These are phyloP conservation scores for Siniperca obscura DNA, from an alignment of 2,797 vertebrate species.

Conservation along the genomic window DNA sequence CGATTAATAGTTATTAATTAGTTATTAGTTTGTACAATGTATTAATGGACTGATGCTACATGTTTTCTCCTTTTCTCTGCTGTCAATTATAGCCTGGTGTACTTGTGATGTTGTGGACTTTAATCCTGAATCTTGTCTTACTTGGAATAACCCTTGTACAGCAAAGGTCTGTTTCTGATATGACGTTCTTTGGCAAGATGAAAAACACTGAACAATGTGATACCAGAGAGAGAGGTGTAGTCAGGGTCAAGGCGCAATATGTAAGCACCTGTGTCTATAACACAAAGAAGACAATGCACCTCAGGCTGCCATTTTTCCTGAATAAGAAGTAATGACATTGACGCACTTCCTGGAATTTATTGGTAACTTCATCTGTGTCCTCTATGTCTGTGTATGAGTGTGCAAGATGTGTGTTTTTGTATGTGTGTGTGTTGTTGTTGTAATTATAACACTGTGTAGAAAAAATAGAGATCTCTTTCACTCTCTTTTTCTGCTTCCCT, in stretches of 20 bases:
- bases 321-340: conserved; percentile 61
- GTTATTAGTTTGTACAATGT: background rate
- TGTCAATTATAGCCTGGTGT: background rate
- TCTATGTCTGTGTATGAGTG: background rate
- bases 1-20: background rate
- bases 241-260: conserved; percentile 63
- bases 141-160: conserved; percentile 19
- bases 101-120: background rate
- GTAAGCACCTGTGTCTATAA: conserved; percentile 30
- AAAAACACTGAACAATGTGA: conserved; percentile 62
- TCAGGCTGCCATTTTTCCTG: conserved; percentile 68
- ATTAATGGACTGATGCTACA: background rate
- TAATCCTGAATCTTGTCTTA: conserved; percentile 2
- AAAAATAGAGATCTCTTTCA: conserved; percentile 43
- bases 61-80: background rate
- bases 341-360: conserved; percentile 77
- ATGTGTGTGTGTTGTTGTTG: background rate
- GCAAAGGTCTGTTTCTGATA: conserved; percentile 15
- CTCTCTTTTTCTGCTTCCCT: conserved; percentile 38
- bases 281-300: conserved; percentile 72
- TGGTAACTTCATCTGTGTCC: conserved; percentile 46
- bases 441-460: conserved; percentile 4
- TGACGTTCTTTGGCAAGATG: conserved; percentile 21
- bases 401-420: background rate
- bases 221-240: conserved; percentile 34